Conservation (phyloP, 2,888 invertebrate genomes). For the Rapana venosa region DNA sequence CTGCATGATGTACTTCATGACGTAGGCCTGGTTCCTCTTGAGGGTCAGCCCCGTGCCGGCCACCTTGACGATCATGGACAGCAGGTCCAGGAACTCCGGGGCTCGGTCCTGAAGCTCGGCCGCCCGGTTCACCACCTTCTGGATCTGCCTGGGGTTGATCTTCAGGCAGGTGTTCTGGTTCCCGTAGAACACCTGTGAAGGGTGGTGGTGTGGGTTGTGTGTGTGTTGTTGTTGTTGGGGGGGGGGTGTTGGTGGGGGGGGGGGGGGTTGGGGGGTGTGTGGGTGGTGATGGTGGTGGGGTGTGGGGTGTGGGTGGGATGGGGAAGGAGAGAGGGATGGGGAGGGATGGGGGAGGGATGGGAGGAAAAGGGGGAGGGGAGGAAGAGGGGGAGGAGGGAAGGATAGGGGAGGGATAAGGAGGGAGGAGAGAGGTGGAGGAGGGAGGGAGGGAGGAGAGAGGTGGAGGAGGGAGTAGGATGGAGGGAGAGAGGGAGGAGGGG, state of each 20-base stretch:
- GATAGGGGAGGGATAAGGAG: not conserved
- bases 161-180: conserved; percentile 76
- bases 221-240: too few species aligned
- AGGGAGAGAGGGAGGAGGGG: not conserved
- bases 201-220: too few species aligned
- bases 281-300: too few species aligned
- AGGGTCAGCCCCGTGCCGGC: conserved; percentile 75
- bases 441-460: not conserved
- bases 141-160: conserved; percentile 75
- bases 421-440: not conserved
- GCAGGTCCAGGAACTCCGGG: conserved; percentile 75
- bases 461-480: too few species aligned
- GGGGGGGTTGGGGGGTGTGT: too few species aligned
- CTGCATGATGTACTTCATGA: conserved; percentile 78
- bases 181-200: conserved; percentile 74
- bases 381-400: not conserved
- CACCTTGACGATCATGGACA: conserved; percentile 75
- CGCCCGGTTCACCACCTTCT: conserved; percentile 75
- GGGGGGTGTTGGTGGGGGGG: too few species aligned
- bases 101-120: conserved; percentile 74
- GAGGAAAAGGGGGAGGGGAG: not conserved
- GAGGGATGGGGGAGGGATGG: too few species aligned
- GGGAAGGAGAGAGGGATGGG: too few species aligned
- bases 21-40: conserved; percentile 77
- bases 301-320: too few species aligned